phyloP scores from a whole-genome alignment of 2,888 invertebrate genomes.

The Tinea pellionella region DNA sequence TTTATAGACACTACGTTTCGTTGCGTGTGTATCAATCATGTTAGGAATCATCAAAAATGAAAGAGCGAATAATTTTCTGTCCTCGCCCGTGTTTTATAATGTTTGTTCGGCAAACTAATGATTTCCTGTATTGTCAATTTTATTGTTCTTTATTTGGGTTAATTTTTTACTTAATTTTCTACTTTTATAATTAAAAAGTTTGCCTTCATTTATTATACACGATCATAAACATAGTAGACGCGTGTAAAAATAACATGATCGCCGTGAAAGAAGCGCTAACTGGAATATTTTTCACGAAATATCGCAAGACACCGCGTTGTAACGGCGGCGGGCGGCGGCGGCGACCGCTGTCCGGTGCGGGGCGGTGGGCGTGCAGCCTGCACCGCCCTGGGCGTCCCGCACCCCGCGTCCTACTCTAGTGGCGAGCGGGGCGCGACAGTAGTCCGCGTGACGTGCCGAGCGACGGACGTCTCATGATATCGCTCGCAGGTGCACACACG shows the following conservation, averaged over 20 bases:
- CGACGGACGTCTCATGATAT: slow-evolving; percentile 46
- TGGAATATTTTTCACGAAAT: neutral
- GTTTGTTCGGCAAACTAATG: neutral
- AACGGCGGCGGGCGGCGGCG: slow-evolving; percentile 18
- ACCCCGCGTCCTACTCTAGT: slow-evolving; percentile 29
- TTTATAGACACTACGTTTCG: too few species aligned
- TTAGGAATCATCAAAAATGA: neutral
- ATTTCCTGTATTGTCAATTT: neutral
- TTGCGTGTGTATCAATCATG: too few species aligned
- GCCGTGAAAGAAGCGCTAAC: neutral
- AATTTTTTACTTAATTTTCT: neutral
- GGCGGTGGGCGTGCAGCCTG: slow-evolving; percentile 65
- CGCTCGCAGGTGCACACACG: slow-evolving; percentile 27
- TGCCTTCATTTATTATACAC: neutral
- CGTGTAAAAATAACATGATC: neutral
- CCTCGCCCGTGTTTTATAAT: neutral
- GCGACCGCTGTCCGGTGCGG: slow-evolving; percentile 26
- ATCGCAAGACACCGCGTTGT: slow-evolving; percentile 11
- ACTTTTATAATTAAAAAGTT: neutral
- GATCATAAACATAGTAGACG: neutral
- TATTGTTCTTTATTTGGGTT: neutral
- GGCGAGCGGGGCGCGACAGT: slow-evolving; percentile 47
- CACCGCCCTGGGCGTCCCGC: slow-evolving; percentile 29
- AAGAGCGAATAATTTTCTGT: neutral
- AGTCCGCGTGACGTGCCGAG: slow-evolving; percentile 61